A percentile compares a stretch with the other conserved stretches of the same genome.
Evolutionary conservation across 2,888 invertebrate species (phyloP).

Genomic region (Agrochola lota): DNA sequence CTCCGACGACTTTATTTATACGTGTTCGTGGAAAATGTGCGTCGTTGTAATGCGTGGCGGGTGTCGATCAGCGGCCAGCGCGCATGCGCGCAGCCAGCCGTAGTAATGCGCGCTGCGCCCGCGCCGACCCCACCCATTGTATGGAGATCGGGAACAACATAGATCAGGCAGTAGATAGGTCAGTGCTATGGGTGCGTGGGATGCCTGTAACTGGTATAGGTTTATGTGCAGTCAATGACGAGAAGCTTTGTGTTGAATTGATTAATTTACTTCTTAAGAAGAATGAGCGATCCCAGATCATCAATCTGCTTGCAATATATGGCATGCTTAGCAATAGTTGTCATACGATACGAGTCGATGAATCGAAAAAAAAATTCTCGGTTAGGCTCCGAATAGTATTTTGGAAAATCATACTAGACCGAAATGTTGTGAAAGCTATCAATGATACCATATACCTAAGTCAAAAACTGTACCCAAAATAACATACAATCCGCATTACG

Average conservation of each 20-base stretch:
- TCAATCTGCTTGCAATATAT: neutral
- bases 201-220: neutral
- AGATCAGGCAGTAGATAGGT: constrained; percentile 59
- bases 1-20: constrained; percentile 66
- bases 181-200: constrained; percentile 36
- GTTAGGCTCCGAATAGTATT: neutral
- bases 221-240: constrained; percentile 5
- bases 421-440: neutral
- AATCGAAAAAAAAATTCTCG: neutral
- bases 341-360: neutral
- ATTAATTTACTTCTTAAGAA: constrained; percentile 2
- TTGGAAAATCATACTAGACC: neutral
- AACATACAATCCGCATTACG: neutral
- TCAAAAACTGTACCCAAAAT: neutral
- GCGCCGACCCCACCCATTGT: constrained; percentile 77
- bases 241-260: constrained; percentile 20
- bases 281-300: neutral
- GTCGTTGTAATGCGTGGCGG: constrained; percentile 69
- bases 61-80: constrained; percentile 56
- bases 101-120: constrained; percentile 68
- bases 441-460: too few relatives aligned
- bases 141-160: constrained; percentile 76
- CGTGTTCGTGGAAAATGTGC: constrained; percentile 63
- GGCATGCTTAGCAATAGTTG: neutral
- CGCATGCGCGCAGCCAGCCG: constrained; percentile 66